Evolutionary conservation across 1,140 invertebrate species (phyloP).

Genomic region (Neocloeon triangulifer): DNA sequence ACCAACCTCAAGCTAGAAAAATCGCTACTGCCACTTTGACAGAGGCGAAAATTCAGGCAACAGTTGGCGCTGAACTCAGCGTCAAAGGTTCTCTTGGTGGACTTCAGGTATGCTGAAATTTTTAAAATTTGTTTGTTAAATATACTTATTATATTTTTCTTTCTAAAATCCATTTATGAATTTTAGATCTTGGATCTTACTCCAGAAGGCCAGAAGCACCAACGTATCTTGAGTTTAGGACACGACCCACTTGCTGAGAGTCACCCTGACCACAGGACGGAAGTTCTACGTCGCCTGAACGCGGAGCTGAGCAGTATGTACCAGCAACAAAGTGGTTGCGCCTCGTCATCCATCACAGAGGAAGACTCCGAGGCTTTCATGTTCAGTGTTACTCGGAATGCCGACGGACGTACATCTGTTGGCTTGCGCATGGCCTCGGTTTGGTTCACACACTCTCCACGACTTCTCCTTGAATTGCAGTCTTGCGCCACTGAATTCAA

Average conservation of each 20-base stretch:
- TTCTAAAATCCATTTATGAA: not conserved
- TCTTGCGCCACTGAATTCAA: slow-evolving; percentile 58
- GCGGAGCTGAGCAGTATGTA: slow-evolving; percentile 22
- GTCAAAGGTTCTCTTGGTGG: slow-evolving; percentile 74
- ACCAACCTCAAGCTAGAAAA: slow-evolving; percentile 53
- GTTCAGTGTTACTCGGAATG: slow-evolving; percentile 24
- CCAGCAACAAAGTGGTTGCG: slow-evolving; percentile 10
- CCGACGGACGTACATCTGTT: slow-evolving; percentile 17
- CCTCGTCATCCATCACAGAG: slow-evolving; percentile 4
- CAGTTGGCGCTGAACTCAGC: slow-evolving; percentile 31
- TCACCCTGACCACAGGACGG: slow-evolving; percentile 14
- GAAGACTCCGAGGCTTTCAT: slow-evolving; percentile 34
- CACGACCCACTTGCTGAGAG: slow-evolving; percentile 36
- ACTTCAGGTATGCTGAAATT: slow-evolving; percentile 33
- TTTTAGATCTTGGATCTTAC: slow-evolving; percentile 61
- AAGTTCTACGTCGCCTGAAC: slow-evolving; percentile 12
- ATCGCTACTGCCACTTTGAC: slow-evolving; percentile 82
- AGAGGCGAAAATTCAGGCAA: slow-evolving; percentile 74
- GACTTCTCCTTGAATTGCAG: slow-evolving; percentile 62
- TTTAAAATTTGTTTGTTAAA: not conserved
- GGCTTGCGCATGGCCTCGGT: slow-evolving; percentile 68
- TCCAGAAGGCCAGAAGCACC: slow-evolving; percentile 56
- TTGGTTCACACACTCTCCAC: slow-evolving; percentile 78
- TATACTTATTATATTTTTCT: not conserved
- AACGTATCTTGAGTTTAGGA: slow-evolving; percentile 67